phyloP scores from a whole-genome alignment of 2,797 vertebrate genomes.

The Pagetopsis macropterus region DNA sequence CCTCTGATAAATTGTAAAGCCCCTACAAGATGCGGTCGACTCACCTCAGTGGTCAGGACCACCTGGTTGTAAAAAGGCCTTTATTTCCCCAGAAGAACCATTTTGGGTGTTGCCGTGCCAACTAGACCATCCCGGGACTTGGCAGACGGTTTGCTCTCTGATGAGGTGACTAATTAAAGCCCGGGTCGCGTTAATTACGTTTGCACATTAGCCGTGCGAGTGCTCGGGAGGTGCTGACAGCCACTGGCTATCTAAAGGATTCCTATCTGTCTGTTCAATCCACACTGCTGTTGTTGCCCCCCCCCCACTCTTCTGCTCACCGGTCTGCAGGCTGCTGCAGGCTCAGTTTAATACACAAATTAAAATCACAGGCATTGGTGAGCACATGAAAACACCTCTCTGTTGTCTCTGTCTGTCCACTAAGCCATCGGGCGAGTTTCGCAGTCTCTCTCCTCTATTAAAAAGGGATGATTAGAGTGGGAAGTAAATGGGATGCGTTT shows the following conservation, averaged over 20 bases:
- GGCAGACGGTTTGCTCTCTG: constrained; percentile 42
- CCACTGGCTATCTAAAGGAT: constrained; percentile 36
- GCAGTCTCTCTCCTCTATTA: constrained; percentile 44
- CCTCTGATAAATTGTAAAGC: too few species aligned
- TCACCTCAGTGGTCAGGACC: constrained; percentile 15
- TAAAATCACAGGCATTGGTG: constrained; percentile 46
- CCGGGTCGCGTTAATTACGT: constrained; percentile 63
- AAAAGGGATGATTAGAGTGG: constrained; percentile 63
- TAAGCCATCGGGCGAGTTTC: constrained; percentile 42
- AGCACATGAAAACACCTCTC: constrained; percentile 14
- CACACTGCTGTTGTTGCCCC: constrained; percentile 24
- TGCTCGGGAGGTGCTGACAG: constrained; percentile 52
- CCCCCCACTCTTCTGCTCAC: constrained; percentile 22
- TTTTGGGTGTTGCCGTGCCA: constrained; percentile 25
- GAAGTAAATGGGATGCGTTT: constrained; percentile 63
- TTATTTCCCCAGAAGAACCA: constrained; percentile 34
- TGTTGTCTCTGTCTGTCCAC: constrained; percentile 14
- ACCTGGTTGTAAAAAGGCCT: constrained; percentile 34
- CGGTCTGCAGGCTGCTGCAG: constrained; percentile 27
- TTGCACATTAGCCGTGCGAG: constrained; percentile 48
- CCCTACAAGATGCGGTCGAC: constrained; percentile 6
- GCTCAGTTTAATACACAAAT: constrained; percentile 59
- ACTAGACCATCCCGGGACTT: constrained; percentile 17
- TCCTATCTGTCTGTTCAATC: constrained; percentile 30
- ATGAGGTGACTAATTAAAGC: constrained; percentile 54